Evolutionary conservation across 2,113 vertebrate species (phyloP), one percentile per base, ranked within the genome.

Genomic region (Heptranchias perlo): DNA sequence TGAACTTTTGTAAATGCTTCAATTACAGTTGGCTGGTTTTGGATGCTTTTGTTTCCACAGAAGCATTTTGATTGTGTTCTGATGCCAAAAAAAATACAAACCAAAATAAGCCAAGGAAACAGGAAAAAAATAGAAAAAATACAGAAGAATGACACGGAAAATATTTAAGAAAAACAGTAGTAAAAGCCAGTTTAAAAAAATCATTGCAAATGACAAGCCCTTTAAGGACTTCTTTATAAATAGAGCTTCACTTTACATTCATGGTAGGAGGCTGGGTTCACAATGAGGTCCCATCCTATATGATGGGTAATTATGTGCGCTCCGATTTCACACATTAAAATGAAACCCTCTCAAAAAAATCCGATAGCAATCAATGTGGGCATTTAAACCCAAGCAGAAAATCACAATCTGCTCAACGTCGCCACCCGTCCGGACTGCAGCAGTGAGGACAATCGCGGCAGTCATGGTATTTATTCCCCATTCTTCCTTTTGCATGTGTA

Each of bases 151-250:
- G 58, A n/a, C 35, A 16, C 39, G 89, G 89, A 93, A 93, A 62
- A 93, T 93, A 93, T 61, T 93, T 93, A 62, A 62, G 89, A 93
- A 93, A 62, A 62, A 62, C 58, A 62, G 58, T 14, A 92, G 89
- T 44, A 92, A 92, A 92, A 62, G 58, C 47, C 39, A 62, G n/a
- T 39, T 92, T 62, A 92, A 92, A 61, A 39, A 62, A 92, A 92
- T 31, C 3, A n/a, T 39, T 93, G 58, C 39, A 82, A 82, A 82
- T 82, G 78, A 39, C 78, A 23, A 18, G 16, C 6, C 35, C 18
- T 93, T 62, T 62, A 62, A 39, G 89, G 25, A 21, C 31, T 39
- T 54, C 18, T 92, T 92, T 91, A 58, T 91, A 92, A 93, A 62
- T 62, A n/a, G 61, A 39, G 58, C 58, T 93, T 93, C 58, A 39